Evolutionary conservation across 1,140 invertebrate genomes (phyloP).

Genomic region (Neocloeon triangulifer): DNA sequence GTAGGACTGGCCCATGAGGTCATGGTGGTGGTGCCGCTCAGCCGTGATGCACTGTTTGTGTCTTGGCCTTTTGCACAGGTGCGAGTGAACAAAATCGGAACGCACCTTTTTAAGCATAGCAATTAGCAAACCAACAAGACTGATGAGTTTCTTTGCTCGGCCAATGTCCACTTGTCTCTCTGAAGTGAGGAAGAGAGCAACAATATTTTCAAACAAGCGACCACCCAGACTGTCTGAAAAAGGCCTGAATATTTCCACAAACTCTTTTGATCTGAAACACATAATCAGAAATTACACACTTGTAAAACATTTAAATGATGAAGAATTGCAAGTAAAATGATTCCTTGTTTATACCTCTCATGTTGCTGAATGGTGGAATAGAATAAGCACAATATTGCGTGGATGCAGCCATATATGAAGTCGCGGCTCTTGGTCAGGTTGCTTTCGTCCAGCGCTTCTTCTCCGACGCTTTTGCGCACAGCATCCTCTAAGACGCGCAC

Average conservation of each 20-base stretch:
- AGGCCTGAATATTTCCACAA: too few species aligned
- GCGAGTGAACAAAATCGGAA: slow-evolving; percentile 27
- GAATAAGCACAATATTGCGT: slow-evolving; percentile 30
- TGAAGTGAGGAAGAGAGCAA: too few species aligned
- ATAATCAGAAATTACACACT: too few species aligned
- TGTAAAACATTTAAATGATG: too few species aligned
- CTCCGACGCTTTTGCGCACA: slow-evolving; percentile 20
- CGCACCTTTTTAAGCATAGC: slow-evolving; percentile 24
- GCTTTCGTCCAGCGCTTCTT: too few species aligned
- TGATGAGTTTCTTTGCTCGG: slow-evolving; percentile 20
- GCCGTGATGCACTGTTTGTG: slow-evolving; percentile 24
- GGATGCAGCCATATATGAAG: slow-evolving; percentile 32
- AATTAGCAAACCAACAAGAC: not conserved
- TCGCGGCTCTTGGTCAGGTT: slow-evolving; percentile 18
- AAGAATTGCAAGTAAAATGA: too few species aligned
- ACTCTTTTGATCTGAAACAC: not conserved
- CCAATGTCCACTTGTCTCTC: slow-evolving; percentile 19
- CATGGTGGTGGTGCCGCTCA: slow-evolving; percentile 29
- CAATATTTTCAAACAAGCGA: too few species aligned
- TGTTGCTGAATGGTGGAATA: slow-evolving; percentile 33
- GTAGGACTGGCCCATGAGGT: slow-evolving; percentile 24
- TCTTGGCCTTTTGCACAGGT: slow-evolving; percentile 21
- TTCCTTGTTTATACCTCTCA: too few species aligned
- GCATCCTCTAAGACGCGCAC: slow-evolving; percentile 31
- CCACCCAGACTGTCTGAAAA: too few species aligned